A percentile compares a stretch with the other conserved stretches of the same genome.
phyloP scores from a whole-genome alignment of 1,140 invertebrate species.

The Telenomus remus region DNA sequence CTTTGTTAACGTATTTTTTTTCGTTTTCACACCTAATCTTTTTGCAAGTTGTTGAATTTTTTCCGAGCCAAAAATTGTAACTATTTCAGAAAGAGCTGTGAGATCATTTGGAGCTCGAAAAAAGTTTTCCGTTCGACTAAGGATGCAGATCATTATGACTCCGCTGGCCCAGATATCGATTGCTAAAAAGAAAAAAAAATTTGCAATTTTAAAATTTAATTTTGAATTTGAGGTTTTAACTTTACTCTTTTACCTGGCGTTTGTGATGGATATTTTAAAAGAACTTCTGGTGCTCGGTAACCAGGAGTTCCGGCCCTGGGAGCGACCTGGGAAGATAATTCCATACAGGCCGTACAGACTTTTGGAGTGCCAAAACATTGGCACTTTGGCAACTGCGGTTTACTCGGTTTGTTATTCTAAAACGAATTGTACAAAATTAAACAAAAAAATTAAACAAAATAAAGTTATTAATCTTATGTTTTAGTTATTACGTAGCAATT shows the following conservation, averaged over 20 bases:
- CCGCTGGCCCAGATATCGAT: slow-evolving; percentile 94
- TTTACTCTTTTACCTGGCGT: slow-evolving; percentile 78
- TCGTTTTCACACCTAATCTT: slow-evolving; percentile 78
- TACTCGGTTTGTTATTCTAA: slow-evolving; percentile 64
- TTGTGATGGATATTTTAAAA: slow-evolving; percentile 85
- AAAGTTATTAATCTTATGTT: no score
- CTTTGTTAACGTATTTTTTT: no score
- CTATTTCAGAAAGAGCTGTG: slow-evolving; percentile 88
- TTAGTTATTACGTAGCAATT: no score
- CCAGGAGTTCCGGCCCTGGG: slow-evolving; percentile 92
- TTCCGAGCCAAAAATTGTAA: slow-evolving; percentile 85
- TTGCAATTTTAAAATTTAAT: no score
- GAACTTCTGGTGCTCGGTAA: slow-evolving; percentile 91
- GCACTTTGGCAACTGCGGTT: slow-evolving; percentile 70
- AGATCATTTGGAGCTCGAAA: slow-evolving; percentile 88
- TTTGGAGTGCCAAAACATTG: slow-evolving; percentile 80
- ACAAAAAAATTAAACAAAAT: no score
- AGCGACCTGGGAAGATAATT: slow-evolving; percentile 79
- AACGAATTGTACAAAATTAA: no score
- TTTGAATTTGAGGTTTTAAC: slow-evolving; percentile 3
- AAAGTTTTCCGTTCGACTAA: slow-evolving; percentile 88
- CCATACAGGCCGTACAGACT: slow-evolving; percentile 80
- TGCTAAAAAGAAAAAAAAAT: slow-evolving; percentile 74
- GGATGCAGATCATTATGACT: slow-evolving; percentile 87
- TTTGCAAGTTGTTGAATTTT: slow-evolving; percentile 81